Conservation (phyloP, 2,113 vertebrate species). For the Cichladusa arquata region DNA sequence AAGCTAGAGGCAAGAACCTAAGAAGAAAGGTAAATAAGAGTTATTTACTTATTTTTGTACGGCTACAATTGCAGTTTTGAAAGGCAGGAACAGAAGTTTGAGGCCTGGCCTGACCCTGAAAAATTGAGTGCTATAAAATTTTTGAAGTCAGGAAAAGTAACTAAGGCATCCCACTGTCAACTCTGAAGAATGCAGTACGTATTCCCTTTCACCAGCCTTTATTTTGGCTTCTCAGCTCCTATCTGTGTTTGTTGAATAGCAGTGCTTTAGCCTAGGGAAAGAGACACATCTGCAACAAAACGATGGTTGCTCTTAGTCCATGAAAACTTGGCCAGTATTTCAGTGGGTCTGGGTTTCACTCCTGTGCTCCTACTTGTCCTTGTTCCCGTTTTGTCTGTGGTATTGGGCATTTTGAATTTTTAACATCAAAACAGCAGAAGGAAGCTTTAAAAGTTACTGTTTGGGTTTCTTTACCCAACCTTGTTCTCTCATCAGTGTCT, state of each 20-base stretch:
- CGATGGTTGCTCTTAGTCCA: background rate
- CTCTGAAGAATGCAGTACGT: background rate
- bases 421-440: background rate
- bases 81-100: background rate
- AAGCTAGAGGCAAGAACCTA: background rate
- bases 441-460: background rate
- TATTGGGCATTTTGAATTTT: background rate
- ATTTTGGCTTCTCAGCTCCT: background rate
- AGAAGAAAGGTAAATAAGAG: background rate
- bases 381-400: background rate
- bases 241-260: accelerated
- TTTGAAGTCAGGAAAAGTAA: background rate
- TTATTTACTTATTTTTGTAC: background rate
- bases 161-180: background rate
- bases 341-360: background rate
- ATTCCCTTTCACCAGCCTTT: background rate
- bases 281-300: background rate
- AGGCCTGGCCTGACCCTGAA: background rate
- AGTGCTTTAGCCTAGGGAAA: background rate
- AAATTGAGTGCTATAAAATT: background rate
- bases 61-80: background rate
- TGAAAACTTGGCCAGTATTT: background rate
- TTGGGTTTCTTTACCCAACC: background rate
- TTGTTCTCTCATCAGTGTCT: background rate
- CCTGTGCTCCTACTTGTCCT: background rate